A percentile compares a stretch with the other conserved stretches of the same genome.
These are phyloP conservation scores for Melipona quadrifasciata DNA, from an alignment of 1,140 invertebrate species.

Conservation along the genomic window DNA sequence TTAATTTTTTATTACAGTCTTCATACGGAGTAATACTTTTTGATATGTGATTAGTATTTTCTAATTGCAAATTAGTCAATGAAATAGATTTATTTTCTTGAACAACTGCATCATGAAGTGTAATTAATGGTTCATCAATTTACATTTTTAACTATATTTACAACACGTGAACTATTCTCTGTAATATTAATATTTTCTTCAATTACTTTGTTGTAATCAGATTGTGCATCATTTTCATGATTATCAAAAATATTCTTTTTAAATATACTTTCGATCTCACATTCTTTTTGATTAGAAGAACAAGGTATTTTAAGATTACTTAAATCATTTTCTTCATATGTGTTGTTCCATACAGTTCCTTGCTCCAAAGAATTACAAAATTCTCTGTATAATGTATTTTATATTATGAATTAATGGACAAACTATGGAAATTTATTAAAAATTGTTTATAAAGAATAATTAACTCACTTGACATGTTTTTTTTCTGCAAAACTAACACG, in stretches of 20 bases:
- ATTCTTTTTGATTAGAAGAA: slow-evolving; percentile 5
- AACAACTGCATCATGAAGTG: background rate
- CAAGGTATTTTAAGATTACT: slow-evolving; percentile 46
- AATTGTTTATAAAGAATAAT: background rate
- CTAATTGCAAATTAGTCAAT: background rate
- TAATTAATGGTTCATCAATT: background rate
- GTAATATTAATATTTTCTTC: background rate
- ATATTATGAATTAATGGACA: slow-evolving; percentile 6
- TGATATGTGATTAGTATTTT: background rate
- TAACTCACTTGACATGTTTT: slow-evolving; percentile 72
- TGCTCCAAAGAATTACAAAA: slow-evolving; percentile 71
- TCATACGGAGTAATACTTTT: slow-evolving; percentile 12
- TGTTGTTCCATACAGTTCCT: slow-evolving; percentile 73
- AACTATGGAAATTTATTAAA: background rate
- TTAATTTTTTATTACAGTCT: background rate
- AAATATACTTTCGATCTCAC: background rate
- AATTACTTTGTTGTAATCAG: background rate
- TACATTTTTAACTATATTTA: background rate
- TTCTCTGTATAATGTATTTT: slow-evolving; percentile 66
- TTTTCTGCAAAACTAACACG: slow-evolving; percentile 74
- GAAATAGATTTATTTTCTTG: background rate
- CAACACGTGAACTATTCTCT: background rate
- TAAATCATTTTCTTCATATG: slow-evolving; percentile 72
- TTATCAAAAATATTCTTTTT: background rate
- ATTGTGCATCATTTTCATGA: background rate